phyloP scores from a whole-genome alignment of 2,888 invertebrate species.

The Microctonus aethiopoides region DNA sequence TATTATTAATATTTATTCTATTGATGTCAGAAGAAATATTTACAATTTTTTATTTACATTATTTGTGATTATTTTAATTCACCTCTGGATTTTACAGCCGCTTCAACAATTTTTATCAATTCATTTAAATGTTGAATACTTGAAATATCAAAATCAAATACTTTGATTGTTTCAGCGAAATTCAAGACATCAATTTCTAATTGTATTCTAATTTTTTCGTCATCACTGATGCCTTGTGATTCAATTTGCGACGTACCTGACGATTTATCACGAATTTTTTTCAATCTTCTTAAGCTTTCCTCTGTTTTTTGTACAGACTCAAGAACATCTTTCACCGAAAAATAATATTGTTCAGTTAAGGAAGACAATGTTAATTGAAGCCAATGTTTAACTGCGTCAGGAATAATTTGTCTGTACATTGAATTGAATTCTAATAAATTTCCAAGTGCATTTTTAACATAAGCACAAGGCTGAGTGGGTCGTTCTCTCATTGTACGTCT shows the following conservation, averaged over 20 bases:
- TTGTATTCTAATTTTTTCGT: slow-evolving; percentile 94
- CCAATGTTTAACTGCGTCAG: slow-evolving; percentile 64
- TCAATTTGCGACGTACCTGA: slow-evolving; percentile 67
- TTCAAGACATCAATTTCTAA: slow-evolving; percentile 85
- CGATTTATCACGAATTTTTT: slow-evolving; percentile 80
- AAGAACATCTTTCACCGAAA: slow-evolving; percentile 86
- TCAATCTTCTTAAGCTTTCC: slow-evolving; percentile 90
- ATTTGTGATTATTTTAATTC: slow-evolving; percentile 42
- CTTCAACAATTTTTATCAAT: slow-evolving; percentile 73
- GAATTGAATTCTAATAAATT: slow-evolving; percentile 73
- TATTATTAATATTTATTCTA: slow-evolving; percentile 25
- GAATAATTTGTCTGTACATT: slow-evolving; percentile 66
- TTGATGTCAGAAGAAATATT: neutral
- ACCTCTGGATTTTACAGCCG: slow-evolving; percentile 69
- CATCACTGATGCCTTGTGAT: slow-evolving; percentile 79
- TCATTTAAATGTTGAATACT: slow-evolving; percentile 69
- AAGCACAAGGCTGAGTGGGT: slow-evolving; percentile 83
- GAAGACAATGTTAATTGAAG: slow-evolving; percentile 65
- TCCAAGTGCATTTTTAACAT: slow-evolving; percentile 77
- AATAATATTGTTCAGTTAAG: slow-evolving; percentile 73
- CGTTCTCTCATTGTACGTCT: slow-evolving; percentile 90
- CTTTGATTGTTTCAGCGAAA: slow-evolving; percentile 74
- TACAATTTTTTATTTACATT: slow-evolving; percentile 5
- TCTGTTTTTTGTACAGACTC: slow-evolving; percentile 95
- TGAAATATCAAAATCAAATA: slow-evolving; percentile 66